Base-by-base conservation (phyloP, 2,888 invertebrate species). In the Drosophila greeni region DNA sequence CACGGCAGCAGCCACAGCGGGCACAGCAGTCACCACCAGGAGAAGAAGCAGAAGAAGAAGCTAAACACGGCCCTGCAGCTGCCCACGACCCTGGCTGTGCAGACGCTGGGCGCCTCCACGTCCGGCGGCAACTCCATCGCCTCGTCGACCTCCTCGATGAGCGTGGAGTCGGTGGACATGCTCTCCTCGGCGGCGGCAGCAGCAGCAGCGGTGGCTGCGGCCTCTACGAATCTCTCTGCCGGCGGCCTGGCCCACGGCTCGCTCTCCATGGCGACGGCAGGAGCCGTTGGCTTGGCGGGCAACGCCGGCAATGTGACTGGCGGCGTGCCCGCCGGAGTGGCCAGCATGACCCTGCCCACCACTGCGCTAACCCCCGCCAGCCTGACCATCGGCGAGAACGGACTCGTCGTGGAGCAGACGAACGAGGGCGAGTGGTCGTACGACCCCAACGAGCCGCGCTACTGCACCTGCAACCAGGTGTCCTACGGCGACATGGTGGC, bases 401-500 rank as follows among this genome's bases (percentile, higher is more conserved):
- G 88, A 3, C 56, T 88, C 60, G 84, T 87, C 20, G 87, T 88
- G 2, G 89, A 89, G 59, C 88, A 88, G 59, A 82, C 87, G 0
- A 59, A 91, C 71, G 93, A 94, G 82, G 92, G 93, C 11, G 96
- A 97, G 87, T 97, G 97, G 96, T 93, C 94, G 0, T 96, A 95
- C 82, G 98, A 98, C 90, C 97, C 98, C 2, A 97, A 98, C 89
- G 99, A 98, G 89, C 98, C 97, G 0, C 91, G 95, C 76, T 98
- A 98, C 89, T 98, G 98, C 88, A 92, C 97, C 80, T 98, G 98
- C 89, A 97, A 98, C 90, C 97, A 98, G 89, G 97, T 98, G 20
- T 97, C 97, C 0, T 98, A 98, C 86, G 98, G 98, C 1, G 97
- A 97, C 87, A 99, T 99, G 99, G 98, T 99, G 42, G 99, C 98